Evolutionary conservation across 2,888 invertebrate genomes (phyloP).

Genomic region (Eubasilissa splendida): DNA sequence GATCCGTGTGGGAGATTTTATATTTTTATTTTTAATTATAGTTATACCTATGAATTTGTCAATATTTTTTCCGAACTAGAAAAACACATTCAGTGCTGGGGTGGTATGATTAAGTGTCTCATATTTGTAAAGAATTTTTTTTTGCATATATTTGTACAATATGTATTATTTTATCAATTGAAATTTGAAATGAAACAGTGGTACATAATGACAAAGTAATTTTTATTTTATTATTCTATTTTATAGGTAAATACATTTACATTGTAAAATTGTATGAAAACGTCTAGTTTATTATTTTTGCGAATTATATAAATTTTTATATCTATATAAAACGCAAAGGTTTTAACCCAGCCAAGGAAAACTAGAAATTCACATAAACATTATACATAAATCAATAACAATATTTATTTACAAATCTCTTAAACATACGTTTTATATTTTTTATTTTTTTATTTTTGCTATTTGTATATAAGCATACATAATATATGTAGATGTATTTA

Average conservation of each 20-base stretch:
- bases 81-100: too few relatives aligned
- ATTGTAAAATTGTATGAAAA: conserved; percentile 13
- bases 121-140: too few relatives aligned
- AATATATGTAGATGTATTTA: too few relatives aligned
- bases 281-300: conserved; percentile 23
- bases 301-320: background rate
- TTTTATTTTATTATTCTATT: background rate
- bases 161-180: too few relatives aligned
- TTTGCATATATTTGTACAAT: too few relatives aligned
- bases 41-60: too few relatives aligned
- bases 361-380: conserved; percentile 38
- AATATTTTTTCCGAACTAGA: too few relatives aligned
- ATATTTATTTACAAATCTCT: conserved; percentile 12
- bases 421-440: background rate
- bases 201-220: background rate
- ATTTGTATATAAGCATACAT: background rate
- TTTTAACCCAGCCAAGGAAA: conserved; percentile 46
- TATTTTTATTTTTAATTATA: too few relatives aligned
- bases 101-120: too few relatives aligned
- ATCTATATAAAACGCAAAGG: conserved; percentile 9
- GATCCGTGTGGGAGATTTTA: too few relatives aligned
- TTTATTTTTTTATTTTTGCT: background rate
- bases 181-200: background rate
- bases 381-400: conserved; percentile 4
- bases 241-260: conserved; percentile 7